Conservation (phyloP, 2,797 vertebrate species). For the Enteromius fasciolatus region DNA sequence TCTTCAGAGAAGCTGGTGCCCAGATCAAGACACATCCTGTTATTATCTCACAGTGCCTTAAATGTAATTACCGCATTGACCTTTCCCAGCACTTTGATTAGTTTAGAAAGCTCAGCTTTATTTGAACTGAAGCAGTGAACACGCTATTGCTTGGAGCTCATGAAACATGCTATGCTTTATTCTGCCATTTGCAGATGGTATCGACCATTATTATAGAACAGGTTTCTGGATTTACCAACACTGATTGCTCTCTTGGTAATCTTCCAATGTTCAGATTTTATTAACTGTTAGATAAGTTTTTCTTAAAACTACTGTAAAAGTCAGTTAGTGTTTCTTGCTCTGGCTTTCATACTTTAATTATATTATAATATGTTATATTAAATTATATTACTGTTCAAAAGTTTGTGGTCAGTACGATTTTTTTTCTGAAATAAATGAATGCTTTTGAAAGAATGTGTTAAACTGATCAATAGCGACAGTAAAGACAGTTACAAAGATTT, state of each 20-base stretch:
- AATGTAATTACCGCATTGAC: conserved; percentile 55
- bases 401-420: neutral
- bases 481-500: neutral
- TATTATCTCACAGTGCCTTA: conserved; percentile 51
- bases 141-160: conserved; percentile 18
- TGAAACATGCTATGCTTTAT: conserved; percentile 11
- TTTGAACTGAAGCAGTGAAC: conserved; percentile 30
- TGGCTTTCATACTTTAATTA: neutral
- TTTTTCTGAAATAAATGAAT: neutral
- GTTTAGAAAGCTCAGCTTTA: conserved; percentile 43
- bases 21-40: conserved; percentile 38
- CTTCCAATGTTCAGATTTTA: conserved; percentile 11
- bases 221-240: conserved; percentile 14
- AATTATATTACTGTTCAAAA: neutral
- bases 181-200: conserved; percentile 17
- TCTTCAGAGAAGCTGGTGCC: conserved; percentile 21
- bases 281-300: neutral
- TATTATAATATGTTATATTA: neutral
- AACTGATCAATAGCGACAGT: neutral
- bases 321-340: neutral
- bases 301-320: neutral
- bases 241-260: neutral
- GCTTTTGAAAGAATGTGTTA: neutral
- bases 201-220: conserved; percentile 5
- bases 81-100: conserved; percentile 54